Evolutionary conservation across 1,140 invertebrate genomes (phyloP), one percentile per base, ranked within the genome.

Genomic region (Mactra quadrangularis): DNA sequence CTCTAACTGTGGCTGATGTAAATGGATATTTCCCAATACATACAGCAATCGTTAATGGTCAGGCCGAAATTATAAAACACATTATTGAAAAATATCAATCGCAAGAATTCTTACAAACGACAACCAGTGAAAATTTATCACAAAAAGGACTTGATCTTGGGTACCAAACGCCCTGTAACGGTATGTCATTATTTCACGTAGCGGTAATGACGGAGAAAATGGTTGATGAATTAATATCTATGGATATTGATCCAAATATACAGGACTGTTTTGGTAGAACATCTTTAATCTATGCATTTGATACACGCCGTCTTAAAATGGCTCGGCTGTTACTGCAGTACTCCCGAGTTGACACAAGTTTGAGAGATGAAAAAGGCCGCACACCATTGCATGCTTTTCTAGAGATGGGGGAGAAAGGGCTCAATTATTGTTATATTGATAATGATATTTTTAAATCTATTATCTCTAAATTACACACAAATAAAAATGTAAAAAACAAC

Each of bases 121-220:
- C 53, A 55, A 7, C n/a, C 15, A 15, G 15, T 41, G 15, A 41
- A 15, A 6, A 6, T 7, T 41, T 41, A 15, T 13, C 15, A 66
- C 19, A 45, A 66, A 55, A 55, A 55, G 11, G 31, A 45, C 15
- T 29, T 66, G 31, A 27, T n/a, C 13, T 35, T 66, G 62, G 31
- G 27, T 27, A 2, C 38, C 19, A 1, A 27, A 19, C n/a, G n/a
- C n/a, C n/a, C n/a, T n/a, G n/a, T n/a, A n/a, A n/a, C n/a, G 53
- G 53, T 27, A 9, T 55, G 6, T 55, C 53, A 55, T 27, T 55
- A 19, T 55, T 55, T 55, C 53, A 55, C 27, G n/a, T 55, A 55
- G 53, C 53, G 4, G 53, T 55, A 22, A 55, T 7, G n/a, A 55
- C 4, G 7, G 7, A 55, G n/a, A n/a, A n/a, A n/a, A 55, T 22